Conservation (phyloP, 2,113 vertebrate species). For the Diphyllodes magnificus region DNA sequence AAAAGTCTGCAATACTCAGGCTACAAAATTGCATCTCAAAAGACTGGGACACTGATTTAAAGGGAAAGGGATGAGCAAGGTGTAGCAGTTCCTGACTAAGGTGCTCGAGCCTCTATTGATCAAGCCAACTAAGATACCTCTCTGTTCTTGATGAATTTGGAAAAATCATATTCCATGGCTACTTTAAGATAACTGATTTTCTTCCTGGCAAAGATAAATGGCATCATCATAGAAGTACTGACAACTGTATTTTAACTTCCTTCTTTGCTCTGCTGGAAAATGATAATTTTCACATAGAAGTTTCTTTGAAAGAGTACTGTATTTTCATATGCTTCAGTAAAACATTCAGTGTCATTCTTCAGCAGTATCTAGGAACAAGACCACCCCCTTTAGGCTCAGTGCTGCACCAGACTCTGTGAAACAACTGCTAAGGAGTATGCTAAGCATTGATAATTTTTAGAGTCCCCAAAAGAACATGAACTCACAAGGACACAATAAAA, state of each 20-base stretch:
- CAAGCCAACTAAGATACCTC: background rate
- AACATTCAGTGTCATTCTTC: background rate
- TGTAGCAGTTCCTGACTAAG: background rate
- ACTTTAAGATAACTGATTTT: background rate
- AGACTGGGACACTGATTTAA: background rate
- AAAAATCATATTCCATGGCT: background rate
- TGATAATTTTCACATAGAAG: background rate
- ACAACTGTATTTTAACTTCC: background rate
- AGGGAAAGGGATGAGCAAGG: background rate
- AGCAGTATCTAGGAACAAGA: background rate
- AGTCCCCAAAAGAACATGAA: background rate
- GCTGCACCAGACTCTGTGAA: background rate
- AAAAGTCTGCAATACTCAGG: background rate
- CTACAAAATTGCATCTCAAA: background rate
- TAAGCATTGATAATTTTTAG: background rate
- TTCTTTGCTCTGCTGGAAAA: background rate
- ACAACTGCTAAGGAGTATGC: background rate
- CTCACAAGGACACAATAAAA: background rate
- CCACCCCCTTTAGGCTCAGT: background rate
- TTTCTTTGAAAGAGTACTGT: background rate
- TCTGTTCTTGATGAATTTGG: background rate
- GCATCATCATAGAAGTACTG: background rate
- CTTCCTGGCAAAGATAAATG: background rate
- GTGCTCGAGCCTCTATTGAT: background rate
- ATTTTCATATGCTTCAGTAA: background rate